Conservation (phyloP, 2,797 vertebrate genomes). For the Myotis pilosus region DNA sequence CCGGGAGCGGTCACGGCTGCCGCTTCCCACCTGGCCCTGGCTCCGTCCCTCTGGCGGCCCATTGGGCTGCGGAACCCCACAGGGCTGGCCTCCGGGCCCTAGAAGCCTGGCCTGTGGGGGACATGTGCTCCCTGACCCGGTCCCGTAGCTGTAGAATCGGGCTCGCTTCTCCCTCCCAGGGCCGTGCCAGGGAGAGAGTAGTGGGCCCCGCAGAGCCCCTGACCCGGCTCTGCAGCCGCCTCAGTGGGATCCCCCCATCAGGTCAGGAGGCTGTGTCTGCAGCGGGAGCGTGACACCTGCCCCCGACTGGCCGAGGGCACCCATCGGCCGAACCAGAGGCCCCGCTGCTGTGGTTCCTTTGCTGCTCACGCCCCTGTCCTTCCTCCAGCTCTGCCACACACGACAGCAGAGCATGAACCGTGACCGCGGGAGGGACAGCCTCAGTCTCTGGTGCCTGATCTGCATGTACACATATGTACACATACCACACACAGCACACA, state of each 20-base stretch:
- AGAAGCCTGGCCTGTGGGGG: accelerated
- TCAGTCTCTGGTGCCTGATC: not conserved
- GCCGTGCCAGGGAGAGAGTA: accelerated
- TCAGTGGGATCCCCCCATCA: accelerated
- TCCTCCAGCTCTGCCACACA: not conserved
- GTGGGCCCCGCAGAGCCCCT: accelerated
- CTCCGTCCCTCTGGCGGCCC: not conserved
- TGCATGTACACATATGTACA: not conserved
- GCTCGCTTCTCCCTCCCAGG: accelerated
- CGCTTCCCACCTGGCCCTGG: not conserved
- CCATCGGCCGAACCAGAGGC: not conserved
- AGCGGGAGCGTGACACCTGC: not conserved
- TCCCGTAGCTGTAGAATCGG: no score
- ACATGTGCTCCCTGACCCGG: accelerated
- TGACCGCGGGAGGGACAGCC: no score
- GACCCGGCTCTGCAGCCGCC: accelerated
- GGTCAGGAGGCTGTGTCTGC: not conserved
- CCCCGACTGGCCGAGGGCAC: not conserved
- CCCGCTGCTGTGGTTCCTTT: accelerated
- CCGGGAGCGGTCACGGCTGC: accelerated
- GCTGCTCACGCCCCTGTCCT: accelerated
- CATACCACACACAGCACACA: no score
- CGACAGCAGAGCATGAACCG: accelerated
- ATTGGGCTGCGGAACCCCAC: not conserved
- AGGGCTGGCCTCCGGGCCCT: not conserved